These are phyloP conservation scores for Pelusios castaneus DNA, from an alignment of 2,113 vertebrate genomes.

Conservation along the genomic window DNA sequence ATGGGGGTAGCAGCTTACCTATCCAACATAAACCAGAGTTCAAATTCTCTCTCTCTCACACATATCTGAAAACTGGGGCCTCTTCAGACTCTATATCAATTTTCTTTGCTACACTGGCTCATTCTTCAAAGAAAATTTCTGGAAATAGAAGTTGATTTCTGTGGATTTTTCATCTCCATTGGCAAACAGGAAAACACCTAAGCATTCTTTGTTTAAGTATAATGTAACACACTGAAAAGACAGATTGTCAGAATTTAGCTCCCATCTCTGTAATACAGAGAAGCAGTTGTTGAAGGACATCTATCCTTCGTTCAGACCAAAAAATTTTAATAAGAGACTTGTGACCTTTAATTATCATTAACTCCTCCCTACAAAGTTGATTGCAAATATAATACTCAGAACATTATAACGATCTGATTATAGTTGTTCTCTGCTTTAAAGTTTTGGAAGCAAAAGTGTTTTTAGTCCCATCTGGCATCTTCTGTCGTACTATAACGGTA, in stretches of 20 bases:
- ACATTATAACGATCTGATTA: background rate
- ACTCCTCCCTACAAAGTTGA: background rate
- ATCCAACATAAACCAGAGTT: too few species aligned
- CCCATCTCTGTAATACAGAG: background rate
- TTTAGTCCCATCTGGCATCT: background rate
- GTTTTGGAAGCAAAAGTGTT: background rate
- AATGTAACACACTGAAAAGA: background rate
- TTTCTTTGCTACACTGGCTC: background rate
- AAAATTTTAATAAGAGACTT: background rate
- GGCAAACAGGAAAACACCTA: background rate
- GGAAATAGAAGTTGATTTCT: background rate
- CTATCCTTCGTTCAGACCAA: background rate
- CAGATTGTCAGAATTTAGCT: background rate
- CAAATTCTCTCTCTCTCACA: background rate
- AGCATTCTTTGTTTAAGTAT: background rate
- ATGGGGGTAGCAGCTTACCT: too few species aligned
- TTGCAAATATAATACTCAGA: background rate
- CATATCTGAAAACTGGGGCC: background rate
- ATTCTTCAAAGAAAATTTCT: background rate
- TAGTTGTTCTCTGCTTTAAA: background rate
- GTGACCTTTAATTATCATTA: background rate
- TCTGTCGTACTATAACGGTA: rapidly evolving
- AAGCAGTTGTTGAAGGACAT: background rate
- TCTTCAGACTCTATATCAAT: background rate
- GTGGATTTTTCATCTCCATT: background rate